Evolutionary conservation across 23 tunicate genomes (phyloP), one percentile per base, ranked within the genome.

Genomic region (Botrylloides violaceus): DNA sequence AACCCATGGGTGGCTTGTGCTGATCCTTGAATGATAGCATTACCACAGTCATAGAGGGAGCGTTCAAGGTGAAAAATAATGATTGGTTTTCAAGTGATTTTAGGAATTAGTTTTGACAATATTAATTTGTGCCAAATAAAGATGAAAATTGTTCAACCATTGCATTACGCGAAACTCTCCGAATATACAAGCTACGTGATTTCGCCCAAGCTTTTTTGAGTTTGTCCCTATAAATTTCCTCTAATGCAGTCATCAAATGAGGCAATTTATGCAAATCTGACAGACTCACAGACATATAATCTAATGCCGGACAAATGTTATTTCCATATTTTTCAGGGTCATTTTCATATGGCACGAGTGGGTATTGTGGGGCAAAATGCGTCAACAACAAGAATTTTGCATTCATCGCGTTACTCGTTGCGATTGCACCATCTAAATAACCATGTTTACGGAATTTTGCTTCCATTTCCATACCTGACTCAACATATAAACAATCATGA

Each of bases 401-500:
- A 2, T 65, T 73, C 83, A 81, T 87, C 9, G 64, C 73, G 4
- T 81, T 53, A 25, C 78, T 81, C n/a, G 96, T 87, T 3, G 34
- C 39, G 2, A 81, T 33, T 18, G 86, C 96, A 20, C 86, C 96
- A 21, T 50, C 23, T 50, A 77, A 5, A 3, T 48, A 43, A 47
- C 79, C 62, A 50, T 87, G 96, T 72, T 56, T 76, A 12, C 72
- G 75, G 29, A 70, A 2, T 1, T 62, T 30, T 15, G 96, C 86
- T 43, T 71, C 76, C 61, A 32, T 38, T 55, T 56, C 36, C 28
- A 36, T 36, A 15, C 24, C 50, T 20, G 66, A 65, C 25, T 56
- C 36, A 6, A 61, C 23, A 35, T 65, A 76, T 32, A 73, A 19
- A 25, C 87, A 81, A 53, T 87, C 96, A 35, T 87, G 96, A 15